A percentile compares a stretch with the other conserved stretches of the same genome.
These are phyloP conservation scores for Hippocampus guttulatus DNA, from an alignment of 2,113 vertebrate species.

Conservation along the genomic window DNA sequence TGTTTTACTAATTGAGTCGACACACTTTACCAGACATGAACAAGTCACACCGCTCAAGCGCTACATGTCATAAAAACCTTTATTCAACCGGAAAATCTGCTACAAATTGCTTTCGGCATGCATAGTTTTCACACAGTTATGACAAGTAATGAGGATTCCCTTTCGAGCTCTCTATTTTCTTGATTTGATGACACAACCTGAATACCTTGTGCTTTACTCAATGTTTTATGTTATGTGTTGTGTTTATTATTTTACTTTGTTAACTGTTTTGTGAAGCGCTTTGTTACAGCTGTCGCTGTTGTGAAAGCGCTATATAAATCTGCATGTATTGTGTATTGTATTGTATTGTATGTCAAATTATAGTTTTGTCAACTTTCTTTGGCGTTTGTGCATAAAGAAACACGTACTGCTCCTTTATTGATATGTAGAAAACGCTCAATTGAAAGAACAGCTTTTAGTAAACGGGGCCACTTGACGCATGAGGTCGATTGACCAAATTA, in stretches of 20 bases:
- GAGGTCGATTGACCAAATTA: conserved; percentile 38
- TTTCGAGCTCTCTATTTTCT: conserved; percentile 11
- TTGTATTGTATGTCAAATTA: too few relatives aligned
- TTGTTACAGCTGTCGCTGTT: too few relatives aligned
- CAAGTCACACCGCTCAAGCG: neutral
- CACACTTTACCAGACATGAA: neutral
- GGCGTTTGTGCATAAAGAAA: conserved; percentile 52
- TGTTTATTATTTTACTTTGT: too few relatives aligned
- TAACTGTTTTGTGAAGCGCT: too few relatives aligned
- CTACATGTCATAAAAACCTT: conserved; percentile 8
- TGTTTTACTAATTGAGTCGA: neutral
- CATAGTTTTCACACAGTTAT: conserved; percentile 7
- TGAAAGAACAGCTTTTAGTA: conserved; percentile 3
- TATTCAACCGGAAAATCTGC: conserved; percentile 5
- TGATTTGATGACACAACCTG: neutral
- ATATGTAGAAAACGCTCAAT: conserved; percentile 11
- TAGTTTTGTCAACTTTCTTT: conserved; percentile 56
- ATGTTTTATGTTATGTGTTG: too few relatives aligned
- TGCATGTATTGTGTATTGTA: too few relatives aligned
- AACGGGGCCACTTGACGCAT: conserved; percentile 7
- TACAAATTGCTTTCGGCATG: conserved; percentile 13
- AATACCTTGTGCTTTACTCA: conserved; percentile 13
- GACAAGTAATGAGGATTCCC: conserved; percentile 7
- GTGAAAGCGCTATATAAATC: too few relatives aligned
- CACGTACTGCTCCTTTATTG: conserved; percentile 14